These are phyloP conservation scores for Ctena decussata DNA, from an alignment of 2,888 invertebrate genomes.

Conservation along the genomic window DNA sequence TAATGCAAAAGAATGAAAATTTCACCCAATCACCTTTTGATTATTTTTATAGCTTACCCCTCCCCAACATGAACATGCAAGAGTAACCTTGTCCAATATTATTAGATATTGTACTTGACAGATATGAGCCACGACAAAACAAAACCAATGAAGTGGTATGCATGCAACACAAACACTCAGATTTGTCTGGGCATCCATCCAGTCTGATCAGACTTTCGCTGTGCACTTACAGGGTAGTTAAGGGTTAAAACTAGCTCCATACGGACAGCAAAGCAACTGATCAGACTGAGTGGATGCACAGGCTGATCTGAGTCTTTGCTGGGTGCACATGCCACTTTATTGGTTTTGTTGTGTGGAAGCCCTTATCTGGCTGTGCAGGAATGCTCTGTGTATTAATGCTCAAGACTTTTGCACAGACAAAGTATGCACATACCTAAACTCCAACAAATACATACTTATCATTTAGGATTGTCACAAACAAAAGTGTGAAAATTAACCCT, in stretches of 20 bases:
- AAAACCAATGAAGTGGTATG: neutral
- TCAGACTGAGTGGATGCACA: neutral
- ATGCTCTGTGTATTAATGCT: too few species aligned
- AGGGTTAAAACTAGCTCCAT: neutral
- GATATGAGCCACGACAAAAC: neutral
- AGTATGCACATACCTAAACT: too few species aligned
- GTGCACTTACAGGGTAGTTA: neutral
- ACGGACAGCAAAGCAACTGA: neutral
- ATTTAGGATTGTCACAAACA: too few species aligned
- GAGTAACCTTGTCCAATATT: too few species aligned
- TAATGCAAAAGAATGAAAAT: too few species aligned
- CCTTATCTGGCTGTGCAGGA: neutral
- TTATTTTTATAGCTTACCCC: too few species aligned
- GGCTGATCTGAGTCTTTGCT: conserved; percentile 4
- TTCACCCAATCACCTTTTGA: too few species aligned
- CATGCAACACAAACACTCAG: neutral
- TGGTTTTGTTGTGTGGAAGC: neutral
- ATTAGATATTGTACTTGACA: too few species aligned
- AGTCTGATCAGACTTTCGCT: neutral
- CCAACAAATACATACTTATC: too few species aligned
- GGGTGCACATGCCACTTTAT: neutral
- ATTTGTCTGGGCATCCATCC: neutral
- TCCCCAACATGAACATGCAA: too few species aligned
- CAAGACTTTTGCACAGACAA: too few species aligned
- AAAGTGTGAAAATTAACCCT: too few species aligned